These are phyloP conservation scores for Heterodera filipjevi DNA, from an alignment of 2,888 invertebrate genomes.

Conservation along the genomic window DNA sequence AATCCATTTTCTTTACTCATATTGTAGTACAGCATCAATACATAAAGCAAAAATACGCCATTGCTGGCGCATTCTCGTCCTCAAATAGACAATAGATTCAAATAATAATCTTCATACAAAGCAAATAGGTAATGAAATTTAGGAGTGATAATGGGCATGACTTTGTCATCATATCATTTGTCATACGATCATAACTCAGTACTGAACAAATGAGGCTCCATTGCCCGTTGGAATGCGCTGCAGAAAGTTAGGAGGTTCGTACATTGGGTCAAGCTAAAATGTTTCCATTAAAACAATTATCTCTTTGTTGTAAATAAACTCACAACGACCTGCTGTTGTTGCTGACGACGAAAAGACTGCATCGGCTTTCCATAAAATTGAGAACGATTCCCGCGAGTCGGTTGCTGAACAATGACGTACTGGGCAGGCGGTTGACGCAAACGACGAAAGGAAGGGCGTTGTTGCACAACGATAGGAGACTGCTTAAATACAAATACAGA, in stretches of 20 bases:
- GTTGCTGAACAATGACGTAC: not conserved
- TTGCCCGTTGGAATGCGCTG: constrained; percentile 33
- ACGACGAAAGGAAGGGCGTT: not conserved
- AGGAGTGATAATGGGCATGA: not conserved
- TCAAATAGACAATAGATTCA: no score
- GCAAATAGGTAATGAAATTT: not conserved
- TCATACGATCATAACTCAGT: not conserved
- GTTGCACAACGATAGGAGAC: constrained; percentile 9
- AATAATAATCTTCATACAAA: not conserved
- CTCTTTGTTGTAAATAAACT: not conserved
- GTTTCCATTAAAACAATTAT: constrained; percentile 19
- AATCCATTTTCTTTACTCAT: no score
- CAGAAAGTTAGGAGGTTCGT: constrained; percentile 45
- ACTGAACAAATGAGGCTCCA: constrained; percentile 9
- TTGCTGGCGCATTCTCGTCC: no score
- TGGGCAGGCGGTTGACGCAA: constrained; percentile 8
- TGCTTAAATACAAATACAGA: not conserved
- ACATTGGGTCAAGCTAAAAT: constrained; percentile 34
- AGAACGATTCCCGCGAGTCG: constrained; percentile 16
- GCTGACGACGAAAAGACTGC: not conserved
- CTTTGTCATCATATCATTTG: not conserved
- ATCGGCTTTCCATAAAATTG: constrained; percentile 16
- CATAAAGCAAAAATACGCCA: no score
- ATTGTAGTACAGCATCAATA: no score
- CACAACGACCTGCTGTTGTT: constrained; percentile 6